Evolutionary conservation across 2,888 invertebrate genomes (phyloP), one percentile per base, ranked within the genome.

Genomic region (Lymantria monacha): DNA sequence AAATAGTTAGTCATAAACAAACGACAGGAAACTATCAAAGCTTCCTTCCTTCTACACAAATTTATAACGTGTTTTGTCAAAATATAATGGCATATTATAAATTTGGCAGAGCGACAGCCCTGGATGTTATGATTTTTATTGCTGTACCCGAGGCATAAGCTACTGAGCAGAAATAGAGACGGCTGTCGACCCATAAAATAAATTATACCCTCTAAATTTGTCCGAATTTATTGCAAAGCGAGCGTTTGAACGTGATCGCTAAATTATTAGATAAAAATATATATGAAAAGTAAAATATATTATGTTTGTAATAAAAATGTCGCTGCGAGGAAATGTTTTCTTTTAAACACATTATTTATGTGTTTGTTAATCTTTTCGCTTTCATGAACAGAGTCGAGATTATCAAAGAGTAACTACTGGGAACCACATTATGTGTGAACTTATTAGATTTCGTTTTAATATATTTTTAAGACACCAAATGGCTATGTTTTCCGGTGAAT

Each of bases 31-130:
- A 53, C 55, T 54, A 65, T 66, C 44, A 64, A 62, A 44, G 41
- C 64, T 66, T 67, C 68, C 68, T 66, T 66, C 62, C 68, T 67
- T 44, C 43, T 40, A 38, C 37, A 55, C 47, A 54, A 55, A 67
- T 64, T 62, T 62, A 64, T 66, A 57, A 62, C 58, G 62, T 62
- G 62, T 66, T 66, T 66, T 67, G 68, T 66, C 62, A 56, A 60
- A 65, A 59, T 45, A 55, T 67, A 64, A 66, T 58, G 59, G 56
- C 49, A 13, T 51, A 62, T 60, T 55, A 66, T 53, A 38, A 53
- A 60, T 60, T 67, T 66, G 68, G 68, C 66, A 60, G 37, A 43
- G 57, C 55, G 61, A 66, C 66, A 66, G 49, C 58, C 51, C 55
- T 64, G 63, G 56, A 53, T 43, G 41, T 63, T 62, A 57, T 64